Base-by-base conservation (phyloP, 2,888 invertebrate genomes). In the Allygus modestus region DNA sequence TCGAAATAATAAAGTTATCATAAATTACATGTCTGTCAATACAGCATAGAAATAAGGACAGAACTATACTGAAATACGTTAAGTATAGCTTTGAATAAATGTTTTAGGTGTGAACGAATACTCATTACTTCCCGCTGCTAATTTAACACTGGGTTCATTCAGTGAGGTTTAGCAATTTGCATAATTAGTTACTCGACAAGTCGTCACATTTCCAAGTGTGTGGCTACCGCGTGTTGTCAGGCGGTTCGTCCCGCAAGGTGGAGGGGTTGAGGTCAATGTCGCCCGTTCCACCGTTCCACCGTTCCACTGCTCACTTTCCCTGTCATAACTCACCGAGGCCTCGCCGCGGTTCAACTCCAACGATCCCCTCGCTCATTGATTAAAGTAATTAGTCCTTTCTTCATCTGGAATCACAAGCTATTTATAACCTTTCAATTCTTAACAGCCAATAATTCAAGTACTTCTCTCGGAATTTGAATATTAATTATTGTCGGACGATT, bases 331-430 rank as follows among this genome's bases (percentile, higher is more conserved):
- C 37, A 37, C 37, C 37, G 37, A n/a, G n/a, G n/a, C n/a, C n/a
- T n/a, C n/a, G n/a, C n/a, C n/a, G n/a, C n/a, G n/a, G n/a, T n/a
- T n/a, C n/a, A n/a, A 9, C 37, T 9, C 37, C 37, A 37, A 37
- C 37, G 37, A 37, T 37, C 65, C 17, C 23, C 58, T 31, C 65
- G 65, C 65, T 65, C 65, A 65, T 65, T 65, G 65, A 65, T 65
- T 65, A 65, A 65, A 65, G 1, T 65, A 65, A 65, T 65, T 65
- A 65, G 28, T 4, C 65, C 17, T 65, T 65, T 65, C 65, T 31
- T 65, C 65, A 65, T 65, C 65, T 28, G 12, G 7, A 31, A 65
- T 31, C 65, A 65, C 28, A 2, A 28, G 28, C 28, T 31, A 31
- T 65, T 65, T 65, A 65, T 65, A 28, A 65, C 65, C 65, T 28